Evolutionary conservation across 2,797 vertebrate species (phyloP).

Genomic region (Neosalanx taihuensis): DNA sequence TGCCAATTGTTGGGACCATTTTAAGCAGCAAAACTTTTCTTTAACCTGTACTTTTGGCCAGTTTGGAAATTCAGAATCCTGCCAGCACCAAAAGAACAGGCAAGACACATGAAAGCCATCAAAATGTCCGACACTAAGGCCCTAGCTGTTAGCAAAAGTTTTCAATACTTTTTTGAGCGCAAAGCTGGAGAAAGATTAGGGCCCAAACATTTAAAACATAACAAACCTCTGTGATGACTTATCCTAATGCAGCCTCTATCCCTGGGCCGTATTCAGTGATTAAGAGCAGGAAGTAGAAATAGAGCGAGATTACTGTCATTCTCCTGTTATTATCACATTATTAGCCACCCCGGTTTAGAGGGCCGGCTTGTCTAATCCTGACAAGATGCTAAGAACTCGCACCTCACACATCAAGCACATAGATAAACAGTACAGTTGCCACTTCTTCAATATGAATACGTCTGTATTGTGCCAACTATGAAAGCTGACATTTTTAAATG

Average conservation of each 20-base stretch:
- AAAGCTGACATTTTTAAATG: background rate
- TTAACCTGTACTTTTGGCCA: too few relatives aligned
- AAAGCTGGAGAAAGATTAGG: background rate
- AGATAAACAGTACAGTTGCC: constrained; percentile 1
- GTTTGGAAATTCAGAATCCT: too few relatives aligned
- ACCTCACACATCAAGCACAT: constrained; percentile 9
- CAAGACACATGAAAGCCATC: constrained; percentile 5
- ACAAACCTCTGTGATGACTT: background rate
- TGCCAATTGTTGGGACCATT: too few relatives aligned
- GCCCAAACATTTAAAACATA: constrained; percentile 7
- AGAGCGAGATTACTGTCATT: constrained; percentile 12
- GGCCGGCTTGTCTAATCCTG: constrained; percentile 9
- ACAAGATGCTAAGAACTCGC: constrained; percentile 1
- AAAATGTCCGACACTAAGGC: background rate
- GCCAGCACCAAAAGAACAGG: background rate
- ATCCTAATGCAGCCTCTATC: background rate
- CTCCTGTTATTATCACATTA: constrained; percentile 2
- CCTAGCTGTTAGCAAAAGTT: background rate
- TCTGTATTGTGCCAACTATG: constrained; percentile 1
- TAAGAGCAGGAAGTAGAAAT: background rate
- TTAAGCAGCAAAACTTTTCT: too few relatives aligned
- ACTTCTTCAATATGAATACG: constrained; percentile 3
- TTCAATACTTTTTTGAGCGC: background rate
- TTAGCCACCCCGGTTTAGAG: constrained; percentile 7
- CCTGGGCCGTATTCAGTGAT: constrained; percentile 1